phyloP scores from a whole-genome alignment of 2,888 invertebrate species.

The Chelonus formosanus region DNA sequence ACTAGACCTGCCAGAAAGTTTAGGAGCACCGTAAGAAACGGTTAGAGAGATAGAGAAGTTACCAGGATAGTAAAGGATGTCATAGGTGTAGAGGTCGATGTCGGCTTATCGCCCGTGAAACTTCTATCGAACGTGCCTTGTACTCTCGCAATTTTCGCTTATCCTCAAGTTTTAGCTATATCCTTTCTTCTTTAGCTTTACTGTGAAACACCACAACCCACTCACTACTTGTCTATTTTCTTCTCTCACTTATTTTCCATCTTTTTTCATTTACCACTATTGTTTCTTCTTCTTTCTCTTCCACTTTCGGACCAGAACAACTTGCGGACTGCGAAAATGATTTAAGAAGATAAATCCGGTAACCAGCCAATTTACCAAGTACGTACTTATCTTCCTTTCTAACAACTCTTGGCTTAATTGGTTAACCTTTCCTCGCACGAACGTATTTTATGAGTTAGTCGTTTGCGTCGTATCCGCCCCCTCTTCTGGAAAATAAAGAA shows the following conservation, averaged over 20 bases:
- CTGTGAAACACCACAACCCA: slow-evolving; percentile 13
- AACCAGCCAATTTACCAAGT: slow-evolving; percentile 33
- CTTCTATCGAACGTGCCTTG: slow-evolving; percentile 34
- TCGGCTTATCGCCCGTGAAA: slow-evolving; percentile 39
- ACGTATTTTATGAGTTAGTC: slow-evolving; percentile 40
- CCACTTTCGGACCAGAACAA: background rate
- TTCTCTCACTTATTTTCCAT: slow-evolving; percentile 9
- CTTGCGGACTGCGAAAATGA: slow-evolving; percentile 39
- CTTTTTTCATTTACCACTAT: background rate
- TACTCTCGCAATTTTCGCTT: slow-evolving; percentile 24
- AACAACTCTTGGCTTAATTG: slow-evolving; percentile 41
- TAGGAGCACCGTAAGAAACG: slow-evolving; percentile 1
- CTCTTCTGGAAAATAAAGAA: slow-evolving; percentile 35
- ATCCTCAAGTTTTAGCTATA: slow-evolving; percentile 18
- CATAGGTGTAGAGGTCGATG: slow-evolving; percentile 34
- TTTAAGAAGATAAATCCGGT: slow-evolving; percentile 43
- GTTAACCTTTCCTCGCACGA: slow-evolving; percentile 40
- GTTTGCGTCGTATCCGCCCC: background rate
- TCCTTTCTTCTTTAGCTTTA: slow-evolving; percentile 25
- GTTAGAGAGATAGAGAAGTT: slow-evolving; percentile 6
- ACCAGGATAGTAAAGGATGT: slow-evolving; percentile 7
- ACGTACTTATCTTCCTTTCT: slow-evolving; percentile 24
- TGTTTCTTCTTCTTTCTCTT: slow-evolving; percentile 1
- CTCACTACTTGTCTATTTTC: slow-evolving; percentile 24
- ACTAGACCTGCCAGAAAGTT: background rate